Percentiles rank a stretch among this genome's conserved stretches.
phyloP scores from a whole-genome alignment of 2,888 invertebrate species.

The Thymelicus acteon region DNA sequence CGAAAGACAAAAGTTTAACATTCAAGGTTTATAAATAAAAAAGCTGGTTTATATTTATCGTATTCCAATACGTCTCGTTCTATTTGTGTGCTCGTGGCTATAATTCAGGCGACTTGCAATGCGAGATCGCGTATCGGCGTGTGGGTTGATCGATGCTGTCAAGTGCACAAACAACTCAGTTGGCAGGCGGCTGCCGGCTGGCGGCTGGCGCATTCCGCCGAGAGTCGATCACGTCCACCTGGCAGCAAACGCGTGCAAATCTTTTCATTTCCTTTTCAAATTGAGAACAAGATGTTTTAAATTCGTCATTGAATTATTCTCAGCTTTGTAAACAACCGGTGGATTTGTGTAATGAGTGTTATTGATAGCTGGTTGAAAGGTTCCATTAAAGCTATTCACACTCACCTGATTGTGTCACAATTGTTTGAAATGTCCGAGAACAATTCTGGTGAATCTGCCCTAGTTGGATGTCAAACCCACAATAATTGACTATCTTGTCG shows the following conservation, averaged over 20 bases:
- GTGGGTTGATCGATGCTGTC: conserved; percentile 56
- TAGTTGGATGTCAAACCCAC: too few relatives aligned
- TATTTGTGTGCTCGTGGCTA: conserved; percentile 37
- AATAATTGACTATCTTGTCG: too few relatives aligned
- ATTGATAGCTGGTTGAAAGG: not conserved
- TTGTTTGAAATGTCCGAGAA: too few relatives aligned
- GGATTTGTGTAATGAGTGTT: not conserved
- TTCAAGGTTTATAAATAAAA: conserved; percentile 35
- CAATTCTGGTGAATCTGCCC: too few relatives aligned
- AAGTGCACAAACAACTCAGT: conserved; percentile 60
- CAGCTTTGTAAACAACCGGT: not conserved
- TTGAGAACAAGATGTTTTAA: conserved; percentile 13
- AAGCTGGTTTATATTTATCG: conserved; percentile 29
- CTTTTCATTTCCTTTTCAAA: conserved; percentile 35
- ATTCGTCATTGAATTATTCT: conserved; percentile 1
- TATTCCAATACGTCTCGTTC: conserved; percentile 27
- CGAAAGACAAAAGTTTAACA: conserved; percentile 24
- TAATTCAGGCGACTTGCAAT: conserved; percentile 53
- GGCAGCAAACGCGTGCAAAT: conserved; percentile 61
- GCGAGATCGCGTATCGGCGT: conserved; percentile 56
- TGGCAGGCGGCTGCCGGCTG: conserved; percentile 54
- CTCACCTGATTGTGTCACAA: too few relatives aligned
- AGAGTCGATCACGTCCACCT: conserved; percentile 67
- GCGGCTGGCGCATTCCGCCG: conserved; percentile 54
- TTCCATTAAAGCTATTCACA: not conserved